Base-by-base conservation (phyloP, 1,140 invertebrate genomes). In the Oedothorax gibbosus region DNA sequence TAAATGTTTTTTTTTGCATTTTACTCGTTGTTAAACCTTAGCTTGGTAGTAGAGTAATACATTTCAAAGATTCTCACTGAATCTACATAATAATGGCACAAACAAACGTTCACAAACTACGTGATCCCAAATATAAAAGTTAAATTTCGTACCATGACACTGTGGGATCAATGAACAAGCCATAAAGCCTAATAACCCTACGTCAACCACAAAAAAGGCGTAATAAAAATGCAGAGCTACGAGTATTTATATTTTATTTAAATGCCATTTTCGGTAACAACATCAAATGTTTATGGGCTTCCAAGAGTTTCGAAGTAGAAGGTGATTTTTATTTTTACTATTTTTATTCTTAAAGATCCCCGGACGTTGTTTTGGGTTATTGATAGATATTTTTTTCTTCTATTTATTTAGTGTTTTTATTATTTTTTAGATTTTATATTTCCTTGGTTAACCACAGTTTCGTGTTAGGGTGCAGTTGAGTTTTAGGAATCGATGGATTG, bases 181-280 rank as follows among this genome's bases (percentile, higher is more conserved):
- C 18, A 80, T 80, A 80, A 80, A 80, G 53, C 20, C 53, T 71
- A 69, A 80, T 69, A 71, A 80, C 20, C 54, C 11, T 21, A 35
- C 14, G 35, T 49, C 56, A 77, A 50, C 51, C 20, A 11, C 76
- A 51, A 80, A 69, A 80, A 80, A 56, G 0, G 18, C 20, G 15
- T 51, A 49, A 80, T 56, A 71, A 79, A 80, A 69, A 80, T 20
- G 49, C 62, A 18, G 14, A 7, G 18, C 54, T 66, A 18, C 62
- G 14, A 54, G 35, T 71, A 80, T 80, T 80, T 80, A 71, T 71
- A 71, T 71, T 80, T 80, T 80, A 80, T 80, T 80, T 80, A 80
- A 80, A 80, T 71, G 56, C 78, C 65, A 54, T 68, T 80, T 80
- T 49, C 49, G 35, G 53, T 66, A 80, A 68, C 64, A 66, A 69